Conservation (phyloP, 2,113 vertebrate species). For the Lucifuga dentata region DNA sequence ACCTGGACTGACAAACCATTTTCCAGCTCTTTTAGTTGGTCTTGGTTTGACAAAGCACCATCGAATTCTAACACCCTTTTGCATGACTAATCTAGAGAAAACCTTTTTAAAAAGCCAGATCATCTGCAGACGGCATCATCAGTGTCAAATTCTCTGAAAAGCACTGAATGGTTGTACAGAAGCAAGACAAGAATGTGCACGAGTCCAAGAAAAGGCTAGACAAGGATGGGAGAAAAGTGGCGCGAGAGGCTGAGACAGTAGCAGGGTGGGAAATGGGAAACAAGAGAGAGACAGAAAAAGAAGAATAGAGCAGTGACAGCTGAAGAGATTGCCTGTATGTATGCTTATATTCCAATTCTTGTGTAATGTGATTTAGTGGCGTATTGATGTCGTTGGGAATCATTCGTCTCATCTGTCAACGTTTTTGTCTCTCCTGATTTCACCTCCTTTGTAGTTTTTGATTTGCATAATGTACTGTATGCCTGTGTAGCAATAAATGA, state of each 20-base stretch:
- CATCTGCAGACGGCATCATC: slow-evolving; percentile 51
- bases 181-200: slow-evolving; percentile 22
- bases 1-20: slow-evolving; percentile 44
- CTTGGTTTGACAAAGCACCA: slow-evolving; percentile 33
- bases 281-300: neutral
- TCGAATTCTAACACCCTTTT: slow-evolving; percentile 33
- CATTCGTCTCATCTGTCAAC: slow-evolving; percentile 66
- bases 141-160: slow-evolving; percentile 59
- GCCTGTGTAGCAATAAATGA: slow-evolving; percentile 62
- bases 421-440: slow-evolving; percentile 69
- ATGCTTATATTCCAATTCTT: slow-evolving; percentile 55
- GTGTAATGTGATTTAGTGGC: slow-evolving; percentile 68
- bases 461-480: slow-evolving; percentile 73
- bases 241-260: slow-evolving; percentile 14
- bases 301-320: slow-evolving; percentile 25
- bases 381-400: slow-evolving; percentile 59
- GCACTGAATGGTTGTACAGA: slow-evolving; percentile 36
- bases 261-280: slow-evolving; percentile 14
- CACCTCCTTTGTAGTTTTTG: slow-evolving; percentile 63
- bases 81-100: slow-evolving; percentile 36
- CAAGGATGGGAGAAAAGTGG: neutral
- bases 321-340: slow-evolving; percentile 41
- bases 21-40: neutral
- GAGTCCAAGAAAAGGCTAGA: neutral
- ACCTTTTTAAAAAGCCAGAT: slow-evolving; percentile 39